Percentiles rank a stretch among this genome's conserved stretches.
Conservation (phyloP, 1,140 invertebrate genomes). For the Bombus vancouverensis region DNA sequence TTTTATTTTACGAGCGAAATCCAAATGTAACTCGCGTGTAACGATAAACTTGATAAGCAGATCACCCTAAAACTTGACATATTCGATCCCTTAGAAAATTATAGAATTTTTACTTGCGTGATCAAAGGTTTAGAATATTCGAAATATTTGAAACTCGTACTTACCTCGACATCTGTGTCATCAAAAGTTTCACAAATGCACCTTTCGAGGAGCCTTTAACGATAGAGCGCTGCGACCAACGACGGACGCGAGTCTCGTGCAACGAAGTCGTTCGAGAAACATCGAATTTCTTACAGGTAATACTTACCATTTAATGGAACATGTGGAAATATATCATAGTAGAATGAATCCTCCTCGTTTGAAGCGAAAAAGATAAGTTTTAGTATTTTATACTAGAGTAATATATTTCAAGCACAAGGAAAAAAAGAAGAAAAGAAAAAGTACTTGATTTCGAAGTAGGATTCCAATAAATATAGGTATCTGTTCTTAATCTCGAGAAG, state of each 20-base stretch:
- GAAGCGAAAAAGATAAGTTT: background rate
- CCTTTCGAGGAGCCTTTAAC: background rate
- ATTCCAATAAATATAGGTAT: background rate
- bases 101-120: background rate
- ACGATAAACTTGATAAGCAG: background rate
- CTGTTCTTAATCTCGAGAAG: background rate
- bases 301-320: background rate
- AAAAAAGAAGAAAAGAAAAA: background rate
- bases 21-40: no score
- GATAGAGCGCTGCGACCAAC: background rate
- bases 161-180: background rate
- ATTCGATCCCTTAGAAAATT: background rate
- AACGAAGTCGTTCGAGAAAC: background rate
- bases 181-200: background rate
- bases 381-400: background rate
- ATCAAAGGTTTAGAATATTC: background rate
- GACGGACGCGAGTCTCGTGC: background rate
- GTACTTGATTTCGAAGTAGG: background rate
- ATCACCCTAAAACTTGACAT: background rate
- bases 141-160: background rate
- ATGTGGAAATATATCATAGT: no score
- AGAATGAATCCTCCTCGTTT: background rate
- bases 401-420: background rate
- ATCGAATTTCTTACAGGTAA: background rate
- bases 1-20: background rate